Evolutionary conservation across 2,113 vertebrate genomes (phyloP).

Genomic region (Lota lota): DNA sequence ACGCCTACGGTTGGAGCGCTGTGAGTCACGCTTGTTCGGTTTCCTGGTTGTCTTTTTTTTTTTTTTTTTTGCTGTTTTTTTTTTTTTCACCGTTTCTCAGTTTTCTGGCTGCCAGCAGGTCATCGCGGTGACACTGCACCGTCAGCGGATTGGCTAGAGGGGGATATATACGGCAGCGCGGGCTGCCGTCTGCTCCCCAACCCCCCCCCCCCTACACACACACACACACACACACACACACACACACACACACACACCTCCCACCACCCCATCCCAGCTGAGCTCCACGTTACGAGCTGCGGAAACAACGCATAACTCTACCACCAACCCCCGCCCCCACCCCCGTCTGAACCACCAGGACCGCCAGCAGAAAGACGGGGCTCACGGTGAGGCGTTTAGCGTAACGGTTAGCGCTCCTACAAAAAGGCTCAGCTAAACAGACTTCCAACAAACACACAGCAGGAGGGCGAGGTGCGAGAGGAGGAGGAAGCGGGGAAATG

Average conservation of each 20-base stretch:
- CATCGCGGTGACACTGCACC: slow-evolving; percentile 35
- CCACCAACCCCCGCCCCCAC: neutral
- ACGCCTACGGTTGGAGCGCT: slow-evolving; percentile 13
- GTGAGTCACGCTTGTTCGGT: slow-evolving; percentile 33
- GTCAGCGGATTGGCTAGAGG: slow-evolving; percentile 49
- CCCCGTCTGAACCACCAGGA: slow-evolving; percentile 13
- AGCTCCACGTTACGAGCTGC: too few species aligned
- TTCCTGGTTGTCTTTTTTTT: slow-evolving; percentile 13
- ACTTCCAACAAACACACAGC: neutral
- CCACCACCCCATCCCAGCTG: neutral
- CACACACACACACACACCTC: neutral
- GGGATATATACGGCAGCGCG: neutral
- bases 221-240: too few species aligned
- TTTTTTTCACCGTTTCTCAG: slow-evolving; percentile 36
- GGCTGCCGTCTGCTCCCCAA: too few species aligned
- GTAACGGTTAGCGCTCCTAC: neutral
- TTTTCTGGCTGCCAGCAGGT: slow-evolving; percentile 25
- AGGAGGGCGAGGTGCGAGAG: too few species aligned
- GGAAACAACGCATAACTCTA: too few species aligned
- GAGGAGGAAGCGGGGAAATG: neutral
- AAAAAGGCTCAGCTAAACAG: slow-evolving; percentile 27
- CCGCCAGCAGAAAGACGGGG: neutral
- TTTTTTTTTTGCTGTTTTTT: neutral
- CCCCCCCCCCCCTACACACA: too few species aligned
- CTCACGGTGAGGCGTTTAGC: neutral